Base-by-base conservation (phyloP, 1,140 invertebrate species). In the Leptopilina clavipes region DNA sequence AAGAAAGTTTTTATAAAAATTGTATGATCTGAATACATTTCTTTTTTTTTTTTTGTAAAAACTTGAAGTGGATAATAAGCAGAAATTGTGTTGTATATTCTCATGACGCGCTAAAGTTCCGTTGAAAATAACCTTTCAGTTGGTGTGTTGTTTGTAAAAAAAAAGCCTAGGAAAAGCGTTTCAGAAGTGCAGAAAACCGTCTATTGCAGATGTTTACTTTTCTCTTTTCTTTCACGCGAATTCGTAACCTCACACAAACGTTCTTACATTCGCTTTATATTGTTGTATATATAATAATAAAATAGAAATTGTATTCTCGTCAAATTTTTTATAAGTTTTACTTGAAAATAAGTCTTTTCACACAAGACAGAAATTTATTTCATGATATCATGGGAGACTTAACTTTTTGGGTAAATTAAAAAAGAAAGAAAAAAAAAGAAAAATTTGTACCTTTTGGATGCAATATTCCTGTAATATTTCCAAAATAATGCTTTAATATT, bases 111-210 rank as follows among this genome's bases (percentile, higher is more conserved):
- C 25, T 70, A 76, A 59, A 65, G 76, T 81, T 73, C 54, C 71
- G 44, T 76, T 79, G 77, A 45, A 25, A 83, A 80, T 59, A 52
- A 37, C 76, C 77, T 80, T 77, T 70, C 70, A 81, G 75, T 73
- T 70, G 73, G 43, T 72, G 19, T 72, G 1, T 31, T 5, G 25
- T 5, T 31, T 31, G 25, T 31, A 5, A 31, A 31, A 31, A 77
- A 82, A 52, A 82, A 81, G 74, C 65, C 75, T 73, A 71, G 78
- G 14, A 70, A 14, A 65, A 65, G 19, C 11, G 18, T 19, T 43
- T 3, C 18, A 74, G 18, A 17, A 31, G 22, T 74, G 22, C n/a
- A 52, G 22, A 74, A 40, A 52, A 40, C 48, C 48, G 48, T 52
- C 48, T 52, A 52, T 52, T 52, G 48, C 48, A 52, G 48, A n/a